A percentile compares a stretch with the other conserved stretches of the same genome.
phyloP scores from a whole-genome alignment of 2,797 vertebrate species.

The Cephalopachus bancanus region DNA sequence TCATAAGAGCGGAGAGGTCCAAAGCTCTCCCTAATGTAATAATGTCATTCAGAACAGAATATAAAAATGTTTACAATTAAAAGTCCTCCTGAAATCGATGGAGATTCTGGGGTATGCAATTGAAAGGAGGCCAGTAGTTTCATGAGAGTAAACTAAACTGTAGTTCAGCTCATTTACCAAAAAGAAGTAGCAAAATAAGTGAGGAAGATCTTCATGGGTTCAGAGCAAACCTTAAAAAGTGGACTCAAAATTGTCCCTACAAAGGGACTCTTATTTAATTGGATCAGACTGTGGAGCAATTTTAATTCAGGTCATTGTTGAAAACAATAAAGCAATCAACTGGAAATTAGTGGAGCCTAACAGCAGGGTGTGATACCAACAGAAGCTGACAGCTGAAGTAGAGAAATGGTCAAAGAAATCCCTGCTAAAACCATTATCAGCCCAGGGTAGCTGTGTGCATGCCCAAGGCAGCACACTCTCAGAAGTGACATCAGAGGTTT shows the following conservation, averaged over 20 bases:
- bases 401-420: not conserved
- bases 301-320: not conserved
- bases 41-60: not conserved
- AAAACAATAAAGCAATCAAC: not conserved
- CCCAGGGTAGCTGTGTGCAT: not conserved
- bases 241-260: not conserved
- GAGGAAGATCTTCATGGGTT: not conserved
- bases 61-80: not conserved
- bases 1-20: not conserved
- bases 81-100: not conserved
- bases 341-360: not conserved
- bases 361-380: not conserved
- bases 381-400: not conserved
- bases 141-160: not conserved
- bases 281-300: not conserved
- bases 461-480: not conserved
- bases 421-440: not conserved
- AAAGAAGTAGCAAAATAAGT: not conserved
- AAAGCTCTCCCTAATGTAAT: not conserved
- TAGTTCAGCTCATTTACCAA: not conserved
- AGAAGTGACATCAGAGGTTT: not conserved
- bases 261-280: not conserved
- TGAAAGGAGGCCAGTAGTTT: not conserved
- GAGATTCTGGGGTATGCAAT: not conserved
- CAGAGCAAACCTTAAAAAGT: not conserved